These are phyloP conservation scores for Nothocercus julius DNA, from an alignment of 2,113 vertebrate genomes.

Conservation along the genomic window DNA sequence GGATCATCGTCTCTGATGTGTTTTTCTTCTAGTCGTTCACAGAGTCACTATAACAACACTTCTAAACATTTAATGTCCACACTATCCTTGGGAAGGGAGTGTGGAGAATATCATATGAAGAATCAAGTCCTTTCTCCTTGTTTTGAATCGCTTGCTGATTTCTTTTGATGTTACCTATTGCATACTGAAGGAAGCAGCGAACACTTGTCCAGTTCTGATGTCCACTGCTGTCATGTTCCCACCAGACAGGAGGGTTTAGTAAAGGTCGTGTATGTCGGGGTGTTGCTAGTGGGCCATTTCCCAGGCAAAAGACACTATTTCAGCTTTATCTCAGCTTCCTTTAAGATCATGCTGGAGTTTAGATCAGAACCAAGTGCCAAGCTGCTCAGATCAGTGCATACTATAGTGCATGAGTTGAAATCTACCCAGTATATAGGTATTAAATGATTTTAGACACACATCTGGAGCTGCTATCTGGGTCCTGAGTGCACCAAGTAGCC, in stretches of 20 bases:
- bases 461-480: background rate
- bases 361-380: background rate
- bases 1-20: background rate
- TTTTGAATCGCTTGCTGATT: background rate
- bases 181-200: no score
- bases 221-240: no score
- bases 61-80: background rate
- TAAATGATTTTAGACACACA: background rate
- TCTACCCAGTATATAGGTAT: background rate
- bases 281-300: background rate
- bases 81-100: background rate
- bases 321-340: background rate
- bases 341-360: background rate
- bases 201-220: no score
- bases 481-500: background rate
- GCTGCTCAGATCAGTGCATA: background rate
- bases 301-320: background rate
- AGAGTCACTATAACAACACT: background rate
- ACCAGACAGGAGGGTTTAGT: background rate
- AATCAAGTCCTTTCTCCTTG: background rate
- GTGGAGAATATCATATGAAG: accelerated
- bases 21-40: background rate
- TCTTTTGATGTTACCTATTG: background rate
- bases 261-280: background rate
- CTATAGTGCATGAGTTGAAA: background rate